Evolutionary conservation across 2,113 vertebrate genomes (phyloP).

Genomic region (Petrocephalus microphthalmus): DNA sequence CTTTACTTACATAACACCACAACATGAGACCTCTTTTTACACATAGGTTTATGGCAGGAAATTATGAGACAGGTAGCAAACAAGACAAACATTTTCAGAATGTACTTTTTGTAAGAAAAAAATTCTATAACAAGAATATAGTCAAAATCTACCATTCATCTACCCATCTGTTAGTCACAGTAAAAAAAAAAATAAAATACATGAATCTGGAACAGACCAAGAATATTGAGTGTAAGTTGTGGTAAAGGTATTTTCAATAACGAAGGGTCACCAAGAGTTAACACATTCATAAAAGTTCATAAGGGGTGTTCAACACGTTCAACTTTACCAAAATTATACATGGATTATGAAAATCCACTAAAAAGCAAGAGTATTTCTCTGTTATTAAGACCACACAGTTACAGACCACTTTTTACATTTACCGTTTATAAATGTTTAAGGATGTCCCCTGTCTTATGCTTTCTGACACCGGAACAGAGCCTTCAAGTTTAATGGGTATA

Average conservation of each 20-base stretch:
- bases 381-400: not conserved
- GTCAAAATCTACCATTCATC: not conserved
- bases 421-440: not conserved
- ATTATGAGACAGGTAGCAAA: not conserved
- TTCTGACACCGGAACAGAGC: not conserved
- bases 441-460: not conserved
- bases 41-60: not conserved
- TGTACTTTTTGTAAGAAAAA: not conserved
- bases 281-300: not conserved
- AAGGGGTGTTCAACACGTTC: not conserved
- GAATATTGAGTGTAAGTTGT: not conserved
- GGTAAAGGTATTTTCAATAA: not conserved
- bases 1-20: not conserved
- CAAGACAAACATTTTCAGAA: not conserved
- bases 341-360: not conserved
- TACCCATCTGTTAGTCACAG: not conserved
- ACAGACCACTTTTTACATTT: not conserved
- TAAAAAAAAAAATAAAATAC: not conserved
- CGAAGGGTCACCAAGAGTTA: not conserved
- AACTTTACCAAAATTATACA: not conserved
- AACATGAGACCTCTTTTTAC: not conserved
- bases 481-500: not conserved
- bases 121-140: not conserved
- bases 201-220: not conserved
- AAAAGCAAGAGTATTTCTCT: not conserved